Evolutionary conservation across 2,797 vertebrate genomes (phyloP).

Genomic region (Peromyscus nudipes): DNA sequence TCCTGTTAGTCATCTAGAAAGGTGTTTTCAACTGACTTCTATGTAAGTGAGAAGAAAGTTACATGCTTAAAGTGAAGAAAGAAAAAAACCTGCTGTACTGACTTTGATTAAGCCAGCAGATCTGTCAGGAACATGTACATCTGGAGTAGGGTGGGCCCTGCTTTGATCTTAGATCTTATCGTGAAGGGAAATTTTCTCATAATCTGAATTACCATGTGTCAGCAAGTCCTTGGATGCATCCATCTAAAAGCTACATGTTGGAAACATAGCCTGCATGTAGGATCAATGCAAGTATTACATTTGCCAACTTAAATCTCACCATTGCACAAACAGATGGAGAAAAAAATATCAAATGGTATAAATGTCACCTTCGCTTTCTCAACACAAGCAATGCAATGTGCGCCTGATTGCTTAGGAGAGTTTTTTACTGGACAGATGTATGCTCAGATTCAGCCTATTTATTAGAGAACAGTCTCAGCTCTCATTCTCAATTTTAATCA

Average conservation of each 20-base stretch:
- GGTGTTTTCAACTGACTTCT: background rate
- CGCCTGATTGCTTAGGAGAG: constrained; percentile 67
- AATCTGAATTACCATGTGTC: constrained; percentile 51
- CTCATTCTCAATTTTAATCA: constrained; percentile 72
- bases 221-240: constrained; percentile 15
- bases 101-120: background rate
- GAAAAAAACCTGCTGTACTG: background rate
- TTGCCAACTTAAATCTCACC: constrained; percentile 79
- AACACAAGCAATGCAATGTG: constrained; percentile 52
- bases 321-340: constrained; percentile 78
- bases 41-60: constrained; percentile 5
- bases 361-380: constrained; percentile 84
- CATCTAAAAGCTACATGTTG: constrained; percentile 59
- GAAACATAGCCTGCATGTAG: constrained; percentile 55
- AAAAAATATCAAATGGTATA: constrained; percentile 76
- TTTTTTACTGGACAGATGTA: constrained; percentile 74
- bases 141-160: background rate
- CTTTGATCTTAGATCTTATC: constrained; percentile 26
- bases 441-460: constrained; percentile 81
- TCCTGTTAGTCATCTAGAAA: background rate
- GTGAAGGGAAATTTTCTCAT: constrained; percentile 24
- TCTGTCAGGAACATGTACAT: constrained; percentile 5
- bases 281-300: constrained; percentile 44
- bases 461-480: constrained; percentile 69
- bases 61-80: background rate